These are phyloP conservation scores for Oscheius sp. DNA, from an alignment of 2,888 invertebrate species.

Conservation along the genomic window DNA sequence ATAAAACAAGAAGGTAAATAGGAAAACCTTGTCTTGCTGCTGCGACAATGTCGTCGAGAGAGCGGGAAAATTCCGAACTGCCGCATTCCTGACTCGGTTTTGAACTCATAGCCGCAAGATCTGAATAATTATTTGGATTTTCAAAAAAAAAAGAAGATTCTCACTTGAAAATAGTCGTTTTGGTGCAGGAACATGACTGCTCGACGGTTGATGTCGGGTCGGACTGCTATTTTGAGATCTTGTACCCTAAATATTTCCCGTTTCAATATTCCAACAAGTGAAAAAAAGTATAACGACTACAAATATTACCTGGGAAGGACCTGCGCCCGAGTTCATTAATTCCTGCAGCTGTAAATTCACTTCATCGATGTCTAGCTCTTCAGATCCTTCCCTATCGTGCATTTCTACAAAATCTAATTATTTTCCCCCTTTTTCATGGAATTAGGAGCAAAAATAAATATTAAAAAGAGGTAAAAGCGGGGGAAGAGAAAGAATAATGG, in stretches of 20 bases:
- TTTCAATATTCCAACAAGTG: not conserved
- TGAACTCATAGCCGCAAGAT: not conserved
- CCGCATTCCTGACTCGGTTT: conserved; percentile 14
- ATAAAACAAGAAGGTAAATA: not conserved
- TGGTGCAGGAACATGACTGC: not conserved
- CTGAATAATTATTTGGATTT: not conserved
- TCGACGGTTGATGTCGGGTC: conserved; percentile 2
- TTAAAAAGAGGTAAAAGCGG: not conserved
- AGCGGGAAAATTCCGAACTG: conserved; percentile 22
- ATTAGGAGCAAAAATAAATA: not conserved
- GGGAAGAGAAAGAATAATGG: not conserved
- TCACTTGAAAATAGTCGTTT: conserved; percentile 31
- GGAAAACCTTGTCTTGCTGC: not conserved
- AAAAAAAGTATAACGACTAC: not conserved
- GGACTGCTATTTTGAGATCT: conserved; percentile 26
- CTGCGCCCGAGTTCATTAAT: conserved; percentile 8
- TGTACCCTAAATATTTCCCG: conserved; percentile 20
- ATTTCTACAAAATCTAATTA: conserved; percentile 8
- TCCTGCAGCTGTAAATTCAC: not conserved
- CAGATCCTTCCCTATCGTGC: conserved; percentile 16
- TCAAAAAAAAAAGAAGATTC: not conserved
- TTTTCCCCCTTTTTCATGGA: not conserved
- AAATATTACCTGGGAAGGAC: conserved; percentile 17
- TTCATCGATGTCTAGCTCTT: not conserved
- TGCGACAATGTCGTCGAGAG: conserved; percentile 9